phyloP scores from a whole-genome alignment of 2,888 invertebrate genomes.

The Oscheius sp. region DNA sequence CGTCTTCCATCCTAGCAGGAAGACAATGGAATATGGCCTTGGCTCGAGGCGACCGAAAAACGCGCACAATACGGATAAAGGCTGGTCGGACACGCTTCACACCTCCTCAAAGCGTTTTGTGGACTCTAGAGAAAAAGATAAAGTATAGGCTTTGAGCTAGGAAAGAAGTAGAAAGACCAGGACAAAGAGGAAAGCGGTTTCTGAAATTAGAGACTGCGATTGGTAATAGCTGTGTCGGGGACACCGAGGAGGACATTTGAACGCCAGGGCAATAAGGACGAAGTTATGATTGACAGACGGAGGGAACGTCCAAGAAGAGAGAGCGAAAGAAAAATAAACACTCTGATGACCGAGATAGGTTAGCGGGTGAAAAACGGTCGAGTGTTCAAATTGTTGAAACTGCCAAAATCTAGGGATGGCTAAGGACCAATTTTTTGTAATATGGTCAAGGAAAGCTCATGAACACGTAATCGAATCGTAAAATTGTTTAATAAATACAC shows the following conservation, averaged over 20 bases:
- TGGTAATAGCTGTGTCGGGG: slow-evolving; percentile 19
- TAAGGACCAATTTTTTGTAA: too few relatives aligned
- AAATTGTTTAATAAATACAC: too few relatives aligned
- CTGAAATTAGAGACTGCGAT: background rate
- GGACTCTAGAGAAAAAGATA: background rate
- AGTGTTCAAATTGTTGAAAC: too few relatives aligned
- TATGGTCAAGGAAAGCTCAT: too few relatives aligned
- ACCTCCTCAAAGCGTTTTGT: background rate
- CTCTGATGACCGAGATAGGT: background rate
- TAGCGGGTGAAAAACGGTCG: background rate
- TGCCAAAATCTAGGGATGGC: too few relatives aligned
- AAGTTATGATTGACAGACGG: slow-evolving; percentile 10
- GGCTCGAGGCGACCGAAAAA: slow-evolving; percentile 27
- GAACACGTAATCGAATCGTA: too few relatives aligned
- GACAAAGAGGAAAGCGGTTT: background rate
- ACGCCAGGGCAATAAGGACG: background rate
- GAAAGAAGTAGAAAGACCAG: background rate
- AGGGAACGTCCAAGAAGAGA: background rate
- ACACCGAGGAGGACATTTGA: slow-evolving; percentile 10
- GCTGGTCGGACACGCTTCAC: slow-evolving; percentile 2
- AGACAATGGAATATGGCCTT: slow-evolving; percentile 22
- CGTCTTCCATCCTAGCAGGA: slow-evolving; percentile 19
- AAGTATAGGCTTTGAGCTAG: background rate
- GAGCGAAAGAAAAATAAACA: background rate
- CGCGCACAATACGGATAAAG: slow-evolving; percentile 13